Base-by-base conservation (phyloP, 2,888 invertebrate species). In the Nephrotoma flavescens region DNA sequence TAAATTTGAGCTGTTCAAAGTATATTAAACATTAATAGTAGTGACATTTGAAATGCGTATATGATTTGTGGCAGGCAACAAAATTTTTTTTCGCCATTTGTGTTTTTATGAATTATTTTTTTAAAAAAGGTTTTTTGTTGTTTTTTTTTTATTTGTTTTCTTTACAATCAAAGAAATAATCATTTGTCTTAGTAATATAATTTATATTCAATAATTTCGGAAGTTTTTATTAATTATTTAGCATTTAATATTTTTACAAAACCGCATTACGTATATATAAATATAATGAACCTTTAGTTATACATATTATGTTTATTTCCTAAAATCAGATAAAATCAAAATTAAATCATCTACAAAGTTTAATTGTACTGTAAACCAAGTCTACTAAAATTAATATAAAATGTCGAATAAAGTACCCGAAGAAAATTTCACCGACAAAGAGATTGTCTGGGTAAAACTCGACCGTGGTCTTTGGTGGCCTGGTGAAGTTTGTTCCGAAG, bases 391-490 rank as follows among this genome's bases (percentile, higher is more conserved):
- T 57, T 15, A 57, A 19, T 1, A 19, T 6, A 71, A 71, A 31
- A 71, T 71, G 71, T 31, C 71, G 6, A 71, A 71, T 11, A 52
- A 52, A 52, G n/a, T 52, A 52, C 15, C 15, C 6, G 52, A 52
- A 52, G 71, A 31, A 19, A 2, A 0, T 0, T 96, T 95, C 92
- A 92, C 93, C 89, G 94, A 95, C 89, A 96, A 96, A 86, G 96
- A 97, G 89, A 93, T 96, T 89, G 97, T 97, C 88, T 97, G 97
- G 97, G 96, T 96, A 31, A 97, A 96, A 91, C 91, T 96, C 88
- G 95, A 96, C 57, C 93, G 94, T 71, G 94, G 94, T 89, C 19
- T 87, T n/a, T 97, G 96, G 96, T 97, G 97, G 97, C 97, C 97
- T 42, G 96, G 96, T 11, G 95, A 95, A 91, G 96, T 97, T 87